These are phyloP conservation scores for Phasia obesa DNA, from an alignment of 2,888 invertebrate species.

Conservation along the genomic window DNA sequence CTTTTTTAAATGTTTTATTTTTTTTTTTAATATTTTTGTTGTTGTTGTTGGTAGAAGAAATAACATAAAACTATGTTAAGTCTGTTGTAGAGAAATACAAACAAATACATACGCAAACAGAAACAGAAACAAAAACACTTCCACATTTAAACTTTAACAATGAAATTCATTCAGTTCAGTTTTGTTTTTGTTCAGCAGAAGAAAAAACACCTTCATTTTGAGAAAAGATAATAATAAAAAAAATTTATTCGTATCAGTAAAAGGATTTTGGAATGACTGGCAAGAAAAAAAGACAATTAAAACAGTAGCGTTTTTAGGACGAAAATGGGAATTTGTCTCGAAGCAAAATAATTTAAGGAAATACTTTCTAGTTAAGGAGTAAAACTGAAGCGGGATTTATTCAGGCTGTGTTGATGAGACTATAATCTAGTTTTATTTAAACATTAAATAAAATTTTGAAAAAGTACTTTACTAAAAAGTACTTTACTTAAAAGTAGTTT, in stretches of 20 bases:
- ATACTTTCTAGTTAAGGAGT: too few relatives aligned
- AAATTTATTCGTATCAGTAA: conserved; percentile 8
- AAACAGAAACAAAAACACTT: background rate
- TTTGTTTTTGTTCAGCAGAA: background rate
- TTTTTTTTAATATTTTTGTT: conserved; percentile 19
- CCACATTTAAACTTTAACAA: conserved; percentile 26
- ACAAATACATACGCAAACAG: conserved; percentile 23
- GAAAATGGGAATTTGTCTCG: background rate
- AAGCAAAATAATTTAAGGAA: too few relatives aligned
- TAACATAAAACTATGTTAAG: conserved; percentile 43
- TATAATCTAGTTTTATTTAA: too few relatives aligned
- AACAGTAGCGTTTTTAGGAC: conserved; percentile 21
- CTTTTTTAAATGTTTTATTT: background rate
- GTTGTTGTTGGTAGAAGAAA: conserved; percentile 18
- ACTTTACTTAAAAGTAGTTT: too few relatives aligned
- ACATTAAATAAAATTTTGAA: too few relatives aligned
- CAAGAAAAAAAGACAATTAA: conserved; percentile 7
- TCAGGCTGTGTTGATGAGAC: too few relatives aligned
- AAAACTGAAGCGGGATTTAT: too few relatives aligned
- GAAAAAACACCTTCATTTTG: conserved; percentile 29
- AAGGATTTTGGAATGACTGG: background rate
- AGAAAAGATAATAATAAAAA: background rate
- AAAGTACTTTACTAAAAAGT: too few relatives aligned
- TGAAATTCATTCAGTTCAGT: conserved; percentile 50
- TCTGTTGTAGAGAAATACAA: conserved; percentile 48